A percentile compares a stretch with the other conserved stretches of the same genome.
phyloP scores from a whole-genome alignment of 2,113 vertebrate genomes.

The Sinocyclocheilus anshuiensis region DNA sequence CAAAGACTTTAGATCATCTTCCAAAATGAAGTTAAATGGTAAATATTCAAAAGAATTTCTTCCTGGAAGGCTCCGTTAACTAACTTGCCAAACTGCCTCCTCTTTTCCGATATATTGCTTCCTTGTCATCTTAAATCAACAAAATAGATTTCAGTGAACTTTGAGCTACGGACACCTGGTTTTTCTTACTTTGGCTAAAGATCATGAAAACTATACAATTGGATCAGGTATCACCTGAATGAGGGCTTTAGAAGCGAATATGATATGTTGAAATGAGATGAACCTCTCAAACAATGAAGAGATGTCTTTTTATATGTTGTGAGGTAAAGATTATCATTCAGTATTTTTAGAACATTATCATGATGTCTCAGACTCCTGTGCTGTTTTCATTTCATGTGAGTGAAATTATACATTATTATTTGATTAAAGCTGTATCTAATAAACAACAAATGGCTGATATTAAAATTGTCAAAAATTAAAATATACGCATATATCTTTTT shows the following conservation, averaged over 20 bases:
- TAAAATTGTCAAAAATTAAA: too few relatives aligned
- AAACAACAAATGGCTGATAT: too few relatives aligned
- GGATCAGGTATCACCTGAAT: constrained; percentile 40
- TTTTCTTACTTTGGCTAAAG: constrained; percentile 34
- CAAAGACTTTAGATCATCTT: constrained; percentile 30
- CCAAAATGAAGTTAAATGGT: constrained; percentile 31
- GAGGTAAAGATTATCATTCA: constrained; percentile 8
- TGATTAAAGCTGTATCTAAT: neutral
- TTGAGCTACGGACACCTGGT: constrained; percentile 10
- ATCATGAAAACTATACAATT: constrained; percentile 1
- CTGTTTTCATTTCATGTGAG: neutral
- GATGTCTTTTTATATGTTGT: constrained; percentile 11
- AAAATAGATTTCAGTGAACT: constrained; percentile 42
- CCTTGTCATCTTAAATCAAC: constrained; percentile 50
- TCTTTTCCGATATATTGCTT: constrained; percentile 44
- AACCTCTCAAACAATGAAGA: neutral
- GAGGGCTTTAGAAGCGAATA: neutral
- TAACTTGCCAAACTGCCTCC: constrained; percentile 40
- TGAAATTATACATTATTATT: neutral
- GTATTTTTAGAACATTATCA: constrained; percentile 33
- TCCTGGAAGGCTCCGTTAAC: constrained; percentile 39
- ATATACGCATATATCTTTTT: too few relatives aligned
- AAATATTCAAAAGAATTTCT: constrained; percentile 35
- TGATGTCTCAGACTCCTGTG: constrained; percentile 36
- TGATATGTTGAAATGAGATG: constrained; percentile 19